Evolutionary conservation across 2,888 invertebrate genomes (phyloP), one percentile per base, ranked within the genome.

Genomic region (Portevinia maculata): DNA sequence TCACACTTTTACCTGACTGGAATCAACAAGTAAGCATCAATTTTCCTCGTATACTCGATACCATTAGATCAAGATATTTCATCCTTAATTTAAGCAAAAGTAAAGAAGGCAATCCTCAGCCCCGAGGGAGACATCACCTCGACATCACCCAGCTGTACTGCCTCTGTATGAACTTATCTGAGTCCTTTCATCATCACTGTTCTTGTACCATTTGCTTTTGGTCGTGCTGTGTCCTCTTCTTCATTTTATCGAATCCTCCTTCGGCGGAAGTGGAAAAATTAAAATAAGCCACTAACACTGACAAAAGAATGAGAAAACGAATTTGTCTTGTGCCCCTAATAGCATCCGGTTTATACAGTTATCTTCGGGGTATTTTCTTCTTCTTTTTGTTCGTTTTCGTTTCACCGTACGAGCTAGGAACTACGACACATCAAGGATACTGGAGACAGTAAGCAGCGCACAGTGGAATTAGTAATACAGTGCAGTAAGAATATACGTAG

Each of bases 31-130:
- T 81, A 64, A 52, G 55, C 75, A 59, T 81, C 81, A 64, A 69
- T 78, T 83, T 67, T 60, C 64, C 15, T 17, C 44, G 17, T 44
- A 39, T 1, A 6, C 32, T 46, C 50, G 55, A 67, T 78, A 44
- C 71, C 71, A 83, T 83, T 83, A 83, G 78, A 78, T 78, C 83
- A 78, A 83, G 83, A 78, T 83, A 83, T 83, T 83, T 83, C 83
- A 83, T 78, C 71, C 83, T 78, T 83, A 83, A 83, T 83, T 83
- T 83, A 83, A 83, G 78, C 73, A 78, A 67, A 83, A 71, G 78
- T 62, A 57, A 78, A 67, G 78, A 69, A 78, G 62, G 55, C 78
- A 83, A 78, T 57, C 71, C 62, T 17, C 13, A 24, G 57, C 78
- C 83, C 39, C 59, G 28, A 30, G 83, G 83, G 71, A 78, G 50